A percentile compares a stretch with the other conserved stretches of the same genome.
Evolutionary conservation across 2,113 vertebrate genomes (phyloP).

Genomic region (Cebidichthys violaceus): DNA sequence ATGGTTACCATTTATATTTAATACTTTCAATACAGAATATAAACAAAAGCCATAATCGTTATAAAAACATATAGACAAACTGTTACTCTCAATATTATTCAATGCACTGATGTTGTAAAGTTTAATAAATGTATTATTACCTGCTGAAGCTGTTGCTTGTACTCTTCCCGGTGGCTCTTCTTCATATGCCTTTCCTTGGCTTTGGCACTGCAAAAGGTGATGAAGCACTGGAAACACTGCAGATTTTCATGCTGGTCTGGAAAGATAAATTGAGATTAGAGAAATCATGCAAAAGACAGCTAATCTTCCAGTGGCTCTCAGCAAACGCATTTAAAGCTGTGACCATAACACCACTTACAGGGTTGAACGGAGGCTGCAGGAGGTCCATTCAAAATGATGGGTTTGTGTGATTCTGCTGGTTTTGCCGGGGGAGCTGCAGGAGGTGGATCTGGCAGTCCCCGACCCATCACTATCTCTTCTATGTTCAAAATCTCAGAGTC

Average conservation of each 20-base stretch:
- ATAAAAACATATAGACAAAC: not conserved
- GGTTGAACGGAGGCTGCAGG: conserved; percentile 70
- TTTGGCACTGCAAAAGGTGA: conserved; percentile 87
- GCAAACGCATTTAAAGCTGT: accelerated
- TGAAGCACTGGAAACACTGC: conserved; percentile 88
- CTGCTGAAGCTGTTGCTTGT: conserved; percentile 87
- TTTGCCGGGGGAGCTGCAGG: conserved; percentile 69
- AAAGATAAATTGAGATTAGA: not conserved
- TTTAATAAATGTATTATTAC: conserved; percentile 10
- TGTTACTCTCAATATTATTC: not conserved
- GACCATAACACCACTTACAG: conserved; percentile 67
- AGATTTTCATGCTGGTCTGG: conserved; percentile 86
- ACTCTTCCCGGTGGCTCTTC: conserved; percentile 86
- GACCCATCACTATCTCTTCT: conserved; percentile 84
- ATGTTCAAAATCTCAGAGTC: conserved; percentile 84
- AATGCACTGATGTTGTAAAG: not conserved
- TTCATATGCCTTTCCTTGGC: conserved; percentile 88
- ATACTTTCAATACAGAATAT: no score
- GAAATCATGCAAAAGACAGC: not conserved
- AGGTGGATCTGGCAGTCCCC: conserved; percentile 70
- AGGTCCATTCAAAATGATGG: conserved; percentile 73
- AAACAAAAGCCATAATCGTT: no score
- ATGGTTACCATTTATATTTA: no score
- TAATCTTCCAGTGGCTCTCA: accelerated
- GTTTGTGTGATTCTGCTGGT: conserved; percentile 69